These are phyloP conservation scores for Myotis lucifugus DNA, from an alignment of 2,113 vertebrate species.

Conservation along the genomic window DNA sequence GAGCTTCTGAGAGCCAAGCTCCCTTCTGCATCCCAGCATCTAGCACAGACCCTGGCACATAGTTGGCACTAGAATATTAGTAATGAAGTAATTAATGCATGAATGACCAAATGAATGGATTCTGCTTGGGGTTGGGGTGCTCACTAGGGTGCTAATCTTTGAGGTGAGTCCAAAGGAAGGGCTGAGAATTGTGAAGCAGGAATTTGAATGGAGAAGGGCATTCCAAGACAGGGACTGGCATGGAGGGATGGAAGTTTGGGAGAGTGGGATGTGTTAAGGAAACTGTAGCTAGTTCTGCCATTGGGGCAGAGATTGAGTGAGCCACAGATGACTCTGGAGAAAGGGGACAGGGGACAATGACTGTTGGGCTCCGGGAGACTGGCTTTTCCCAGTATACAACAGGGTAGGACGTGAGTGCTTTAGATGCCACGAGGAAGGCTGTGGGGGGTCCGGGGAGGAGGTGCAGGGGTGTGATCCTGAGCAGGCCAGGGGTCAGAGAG, in stretches of 20 bases:
- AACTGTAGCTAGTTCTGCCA: neutral
- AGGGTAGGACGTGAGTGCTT: neutral
- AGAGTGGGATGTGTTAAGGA: too few relatives aligned
- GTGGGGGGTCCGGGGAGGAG: neutral
- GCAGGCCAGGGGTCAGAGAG: neutral
- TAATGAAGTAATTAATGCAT: neutral
- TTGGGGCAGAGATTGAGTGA: neutral
- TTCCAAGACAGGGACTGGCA: too few relatives aligned
- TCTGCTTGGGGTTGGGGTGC: neutral
- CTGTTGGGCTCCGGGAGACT: neutral
- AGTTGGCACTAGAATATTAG: neutral
- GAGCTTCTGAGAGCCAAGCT: neutral
- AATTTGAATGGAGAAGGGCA: neutral
- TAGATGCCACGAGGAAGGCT: neutral
- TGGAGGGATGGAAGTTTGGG: neutral
- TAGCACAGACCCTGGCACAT: neutral
- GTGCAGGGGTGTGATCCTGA: neutral
- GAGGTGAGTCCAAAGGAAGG: neutral
- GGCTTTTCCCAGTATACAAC: neutral
- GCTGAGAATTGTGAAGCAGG: neutral
- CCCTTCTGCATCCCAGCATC: neutral
- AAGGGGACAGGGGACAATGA: too few relatives aligned
- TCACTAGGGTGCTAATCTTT: neutral
- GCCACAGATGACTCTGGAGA: neutral
- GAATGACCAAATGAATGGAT: neutral